phyloP scores from a whole-genome alignment of 2,888 invertebrate genomes.

The Acronicta alni region DNA sequence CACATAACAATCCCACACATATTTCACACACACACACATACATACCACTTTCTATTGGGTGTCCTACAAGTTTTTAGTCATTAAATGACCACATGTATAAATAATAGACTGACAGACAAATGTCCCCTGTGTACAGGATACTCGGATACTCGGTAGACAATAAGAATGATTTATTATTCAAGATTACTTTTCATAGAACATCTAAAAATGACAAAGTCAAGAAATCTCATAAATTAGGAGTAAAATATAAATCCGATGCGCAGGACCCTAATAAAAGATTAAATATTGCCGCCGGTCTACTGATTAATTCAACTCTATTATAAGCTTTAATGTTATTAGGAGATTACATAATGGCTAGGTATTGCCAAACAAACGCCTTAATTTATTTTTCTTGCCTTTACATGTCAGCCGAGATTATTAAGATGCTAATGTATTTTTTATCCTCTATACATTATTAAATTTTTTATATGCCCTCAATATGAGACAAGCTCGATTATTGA shows the following conservation, averaged over 20 bases:
- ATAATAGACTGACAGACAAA: too few species aligned
- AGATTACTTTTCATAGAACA: not conserved
- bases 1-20: too few species aligned
- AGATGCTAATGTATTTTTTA: slow-evolving; percentile 58
- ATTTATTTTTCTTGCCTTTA: slow-evolving; percentile 48
- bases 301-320: slow-evolving; percentile 38
- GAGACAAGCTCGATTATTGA: slow-evolving; percentile 65
- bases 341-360: slow-evolving; percentile 40
- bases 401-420: slow-evolving; percentile 49
- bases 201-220: not conserved
- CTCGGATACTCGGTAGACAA: too few species aligned
- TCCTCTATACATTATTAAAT: slow-evolving; percentile 52
- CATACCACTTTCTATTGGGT: too few species aligned
- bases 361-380: slow-evolving; percentile 49
- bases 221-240: not conserved
- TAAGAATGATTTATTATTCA: not conserved
- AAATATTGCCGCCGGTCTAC: slow-evolving; percentile 41
- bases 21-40: too few species aligned
- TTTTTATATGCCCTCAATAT: slow-evolving; percentile 50
- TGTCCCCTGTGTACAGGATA: too few species aligned
- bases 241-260: not conserved
- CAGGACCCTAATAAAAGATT: slow-evolving; percentile 31
- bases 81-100: too few species aligned
- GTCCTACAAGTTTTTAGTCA: too few species aligned
- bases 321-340: slow-evolving; percentile 47